Evolutionary conservation across 2,113 vertebrate species (phyloP).

Genomic region (Oophaga pumilio): DNA sequence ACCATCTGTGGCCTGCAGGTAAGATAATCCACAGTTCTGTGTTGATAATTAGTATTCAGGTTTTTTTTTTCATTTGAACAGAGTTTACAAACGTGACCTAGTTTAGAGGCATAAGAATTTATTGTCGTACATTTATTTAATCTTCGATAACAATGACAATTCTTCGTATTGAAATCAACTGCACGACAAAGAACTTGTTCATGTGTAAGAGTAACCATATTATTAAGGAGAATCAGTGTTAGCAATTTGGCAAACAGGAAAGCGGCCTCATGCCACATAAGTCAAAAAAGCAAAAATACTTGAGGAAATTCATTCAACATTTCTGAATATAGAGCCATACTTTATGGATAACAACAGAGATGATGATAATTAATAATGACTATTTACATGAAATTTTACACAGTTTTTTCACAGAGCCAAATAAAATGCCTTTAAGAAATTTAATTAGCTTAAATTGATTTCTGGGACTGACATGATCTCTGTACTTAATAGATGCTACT

Average conservation of each 20-base stretch:
- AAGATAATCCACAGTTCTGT: slow-evolving; percentile 14
- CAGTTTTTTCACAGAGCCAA: neutral
- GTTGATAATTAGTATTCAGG: slow-evolving; percentile 15
- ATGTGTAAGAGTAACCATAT: neutral
- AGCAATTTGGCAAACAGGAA: neutral
- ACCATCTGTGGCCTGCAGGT: slow-evolving; percentile 41
- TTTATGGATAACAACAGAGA: neutral
- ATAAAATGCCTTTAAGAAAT: slow-evolving; percentile 24
- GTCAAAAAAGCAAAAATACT: neutral
- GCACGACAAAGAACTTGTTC: neutral
- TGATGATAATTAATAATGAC: slow-evolving; percentile 39
- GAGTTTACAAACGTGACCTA: slow-evolving; percentile 10
- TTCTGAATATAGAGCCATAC: neutral
- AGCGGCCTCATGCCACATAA: neutral
- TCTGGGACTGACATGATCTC: neutral
- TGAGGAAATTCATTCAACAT: neutral
- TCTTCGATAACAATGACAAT: neutral
- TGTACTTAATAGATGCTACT: slow-evolving; percentile 1
- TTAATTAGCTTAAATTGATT: slow-evolving; percentile 44
- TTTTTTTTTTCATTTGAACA: neutral
- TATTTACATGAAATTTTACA: slow-evolving; percentile 1
- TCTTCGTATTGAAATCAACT: neutral
- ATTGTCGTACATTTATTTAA: neutral
- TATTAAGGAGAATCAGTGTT: neutral
- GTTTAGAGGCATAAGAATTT: slow-evolving; percentile 24